Base-by-base conservation (phyloP, 2,888 invertebrate genomes). In the Lithosia quadra region DNA sequence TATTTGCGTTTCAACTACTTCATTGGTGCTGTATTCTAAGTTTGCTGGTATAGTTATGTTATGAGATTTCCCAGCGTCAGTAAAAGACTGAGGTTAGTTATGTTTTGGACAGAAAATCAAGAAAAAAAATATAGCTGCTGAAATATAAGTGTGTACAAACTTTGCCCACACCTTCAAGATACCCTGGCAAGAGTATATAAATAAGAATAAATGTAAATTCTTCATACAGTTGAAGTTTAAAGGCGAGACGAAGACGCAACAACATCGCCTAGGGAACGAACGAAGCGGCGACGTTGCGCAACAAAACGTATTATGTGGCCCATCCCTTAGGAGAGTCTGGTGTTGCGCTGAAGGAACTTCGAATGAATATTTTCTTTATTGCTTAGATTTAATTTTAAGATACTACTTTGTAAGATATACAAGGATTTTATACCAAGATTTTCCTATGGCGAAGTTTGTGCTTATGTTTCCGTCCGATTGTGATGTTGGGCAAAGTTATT, bases 281-380 rank as follows among this genome's bases (percentile, higher is more conserved):
- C 21, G 57, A 36, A 53, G 49, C 65, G 68, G 69, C 77, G 75
- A 75, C 76, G 72, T 70, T 55, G 71, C 71, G 67, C 75, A 77
- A 78, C 81, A 82, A 81, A 85, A 81, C 78, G 70, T 75, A 84
- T 81, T 83, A 81, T 76, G 71, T 75, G 72, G 68, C 64, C 65
- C 68, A 63, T 61, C 83, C 72, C 72, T 74, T 71, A 64, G 75
- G 78, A 49, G 77, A 67, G 65, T 63, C 71, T 75, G 63, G 21
- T 9, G 49, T 71, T 67, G 68, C 65, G 28, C 68, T 67, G 69
- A 65, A 66, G 69, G 67, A 80, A 78, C 72, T 78, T 75, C 67
- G 67, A 78, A 80, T 69, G 72, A 73, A 76, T 59, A 76, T 70
- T 74, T 72, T 71, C 66, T 78, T 73, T 68, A 73, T 71, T 76